Evolutionary conservation across 1,140 invertebrate species (phyloP), one percentile per base, ranked within the genome.

Genomic region (Nephila pilipes): DNA sequence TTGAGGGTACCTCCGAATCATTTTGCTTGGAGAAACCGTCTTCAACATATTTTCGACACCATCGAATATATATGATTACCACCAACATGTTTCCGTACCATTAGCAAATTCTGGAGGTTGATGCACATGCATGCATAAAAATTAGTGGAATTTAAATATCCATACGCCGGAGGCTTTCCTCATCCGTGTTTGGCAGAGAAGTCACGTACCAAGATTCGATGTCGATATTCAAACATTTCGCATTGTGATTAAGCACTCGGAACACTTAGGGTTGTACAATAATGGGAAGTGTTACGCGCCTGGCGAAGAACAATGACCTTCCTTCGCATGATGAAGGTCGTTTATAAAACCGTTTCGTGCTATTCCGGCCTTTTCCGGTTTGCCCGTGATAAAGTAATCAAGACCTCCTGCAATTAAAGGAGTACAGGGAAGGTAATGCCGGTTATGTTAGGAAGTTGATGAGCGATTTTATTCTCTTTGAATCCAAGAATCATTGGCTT

Each of bases 291-390:
- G 80, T 55, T 75, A 75, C 80, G 63, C 46, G 46, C 46, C 46
- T 10, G 6, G 69, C 20, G 38, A n/a, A 38, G 80, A 81, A 81
- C 80, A 81, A 81, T 81, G 80, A 81, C 80, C 80, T 81, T 81
- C 80, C 80, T 46, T 81, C n/a, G 36, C 80, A 81, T 81, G 46
- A 46, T 81, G 80, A 81, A 81, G 80, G 80, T 81, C 80, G 80
- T 81, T 81, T 81, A n/a, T 54, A 25, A 22, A 81, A 81, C 80
- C n/a, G 80, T 81, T 46, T 55, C 80, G 38, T 81, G 80, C 14
- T 29, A 25, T 25, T 75, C 69, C 29, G 10, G 69, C 80, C 38
- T 81, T 81, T 81, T 81, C 80, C 80, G 80, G 69, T 75, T 75
- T 20, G 69, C 29, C 69, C 69, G 63, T 65, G 63, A 65, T 65